Evolutionary conservation across 2,888 invertebrate species (phyloP).

Genomic region (Lottia scabra): DNA sequence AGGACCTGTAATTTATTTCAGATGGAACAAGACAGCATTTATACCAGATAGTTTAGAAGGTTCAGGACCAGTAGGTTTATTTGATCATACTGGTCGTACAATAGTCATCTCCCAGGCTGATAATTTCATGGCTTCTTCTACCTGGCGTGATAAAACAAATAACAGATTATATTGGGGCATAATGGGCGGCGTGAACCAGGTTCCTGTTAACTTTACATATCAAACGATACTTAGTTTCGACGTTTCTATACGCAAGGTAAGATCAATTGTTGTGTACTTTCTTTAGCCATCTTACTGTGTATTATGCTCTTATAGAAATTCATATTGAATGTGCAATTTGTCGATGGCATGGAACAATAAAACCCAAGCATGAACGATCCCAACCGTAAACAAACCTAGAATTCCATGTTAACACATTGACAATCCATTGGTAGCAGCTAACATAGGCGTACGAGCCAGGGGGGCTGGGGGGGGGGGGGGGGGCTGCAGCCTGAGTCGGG

Average conservation of each 20-base stretch:
- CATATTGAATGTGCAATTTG: no score
- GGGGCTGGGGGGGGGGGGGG: no score
- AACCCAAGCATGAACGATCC: no score
- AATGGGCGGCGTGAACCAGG: conserved; percentile 49
- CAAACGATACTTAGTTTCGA: conserved; percentile 44
- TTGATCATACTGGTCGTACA: conserved; percentile 40
- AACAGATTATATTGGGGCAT: conserved; percentile 43
- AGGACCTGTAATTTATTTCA: not conserved
- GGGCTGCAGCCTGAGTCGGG: no score
- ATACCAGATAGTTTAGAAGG: conserved; percentile 43
- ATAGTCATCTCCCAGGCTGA: conserved; percentile 45
- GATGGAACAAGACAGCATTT: conserved; percentile 29
- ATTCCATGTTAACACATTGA: not conserved
- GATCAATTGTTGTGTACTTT: no score
- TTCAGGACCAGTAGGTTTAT: conserved; percentile 44
- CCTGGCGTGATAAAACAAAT: conserved; percentile 35
- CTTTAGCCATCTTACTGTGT: no score
- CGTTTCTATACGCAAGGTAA: conserved; percentile 49
- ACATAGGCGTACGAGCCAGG: no score
- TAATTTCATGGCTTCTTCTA: conserved; percentile 42
- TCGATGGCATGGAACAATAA: no score
- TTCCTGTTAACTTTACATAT: conserved; percentile 37
- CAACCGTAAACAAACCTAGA: no score
- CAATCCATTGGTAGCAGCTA: no score
- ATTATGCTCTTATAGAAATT: no score